Evolutionary conservation across 2,888 invertebrate species (phyloP), one percentile per base, ranked within the genome.

Genomic region (Tetropium fuscum): DNA sequence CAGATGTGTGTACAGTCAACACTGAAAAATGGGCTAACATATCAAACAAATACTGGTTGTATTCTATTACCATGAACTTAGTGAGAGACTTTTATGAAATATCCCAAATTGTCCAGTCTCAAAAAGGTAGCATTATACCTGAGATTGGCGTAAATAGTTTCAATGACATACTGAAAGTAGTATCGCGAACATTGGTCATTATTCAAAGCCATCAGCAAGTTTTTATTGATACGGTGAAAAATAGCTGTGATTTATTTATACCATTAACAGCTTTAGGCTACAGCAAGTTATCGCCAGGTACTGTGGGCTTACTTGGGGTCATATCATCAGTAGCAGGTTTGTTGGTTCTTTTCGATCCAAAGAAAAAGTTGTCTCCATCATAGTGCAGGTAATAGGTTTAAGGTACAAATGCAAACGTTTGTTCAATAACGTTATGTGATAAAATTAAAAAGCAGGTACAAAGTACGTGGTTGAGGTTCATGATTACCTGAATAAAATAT

Each of bases 1-100:
- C 90, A 32, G 93, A 93, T 15, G 83, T 89, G 2, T 81, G 83
- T 65, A 84, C 83, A 67, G 85, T 92, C 1, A 87, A 95, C 76
- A 85, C 90, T 0, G 88, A 90, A 40, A 91, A 89, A 76, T 95
- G 94, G 94, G 87, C 87, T 49, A 84, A 83, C 40, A 83, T 87
- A 5, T 88, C 91, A 1, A 91, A 92, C 73, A 90, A 88, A 77
- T 95, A 94, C 77, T 97, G 95, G 95, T 80, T 96, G 1, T 84
- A 93, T 62, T 91, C 93, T 1, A 89, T 95, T 10, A 83, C 91
- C 7, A 88, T 95, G 81, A 94, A 93, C 76, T 81, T 96, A 57
- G 83, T 87, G 0, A 85, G 95, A 72, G 95, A 97, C 80, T 77
- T 92, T n/a, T 94, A 95, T 81, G 95, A 96, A 84, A 90, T 95